Percentiles rank a stretch among this genome's conserved stretches.
Conservation (phyloP, 2,797 vertebrate species). For the Champsocephalus esox region DNA sequence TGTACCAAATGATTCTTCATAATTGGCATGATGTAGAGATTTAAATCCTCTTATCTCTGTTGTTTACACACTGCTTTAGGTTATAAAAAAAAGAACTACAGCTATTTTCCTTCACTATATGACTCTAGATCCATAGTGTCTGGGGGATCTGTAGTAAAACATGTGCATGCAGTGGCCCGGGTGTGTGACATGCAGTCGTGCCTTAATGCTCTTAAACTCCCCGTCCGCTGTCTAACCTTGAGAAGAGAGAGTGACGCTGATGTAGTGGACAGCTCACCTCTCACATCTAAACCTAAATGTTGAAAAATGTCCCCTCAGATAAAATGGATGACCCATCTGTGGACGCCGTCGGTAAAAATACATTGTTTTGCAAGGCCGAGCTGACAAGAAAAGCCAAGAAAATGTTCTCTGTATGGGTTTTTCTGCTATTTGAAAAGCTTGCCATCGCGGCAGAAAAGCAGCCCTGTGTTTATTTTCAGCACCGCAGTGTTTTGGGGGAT, state of each 20-base stretch:
- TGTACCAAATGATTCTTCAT: conserved; percentile 47
- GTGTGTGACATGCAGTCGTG: conserved; percentile 54
- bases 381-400: conserved; percentile 64
- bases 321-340: conserved; percentile 73
- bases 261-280: conserved; percentile 72
- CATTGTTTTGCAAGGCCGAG: conserved; percentile 74
- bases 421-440: conserved; percentile 62
- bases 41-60: conserved; percentile 53
- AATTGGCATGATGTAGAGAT: conserved; percentile 52
- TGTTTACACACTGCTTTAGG: conserved; percentile 42
- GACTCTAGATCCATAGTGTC: conserved; percentile 17
- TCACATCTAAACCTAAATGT: conserved; percentile 77
- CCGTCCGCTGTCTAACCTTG: conserved; percentile 72
- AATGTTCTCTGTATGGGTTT: conserved; percentile 53
- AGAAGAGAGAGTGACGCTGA: conserved; percentile 75
- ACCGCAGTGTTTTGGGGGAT: conserved; percentile 58
- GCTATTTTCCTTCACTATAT: not conserved
- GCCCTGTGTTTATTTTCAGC: conserved; percentile 69
- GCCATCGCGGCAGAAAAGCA: conserved; percentile 48
- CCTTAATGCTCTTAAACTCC: conserved; percentile 63
- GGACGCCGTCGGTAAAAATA: conserved; percentile 63
- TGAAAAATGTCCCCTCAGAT: conserved; percentile 82
- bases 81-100: not conserved
- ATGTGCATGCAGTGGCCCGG: not conserved
- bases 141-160: not conserved